Base-by-base conservation (phyloP, 2,888 invertebrate species). In the Gastracanthus pulcherrimus region DNA sequence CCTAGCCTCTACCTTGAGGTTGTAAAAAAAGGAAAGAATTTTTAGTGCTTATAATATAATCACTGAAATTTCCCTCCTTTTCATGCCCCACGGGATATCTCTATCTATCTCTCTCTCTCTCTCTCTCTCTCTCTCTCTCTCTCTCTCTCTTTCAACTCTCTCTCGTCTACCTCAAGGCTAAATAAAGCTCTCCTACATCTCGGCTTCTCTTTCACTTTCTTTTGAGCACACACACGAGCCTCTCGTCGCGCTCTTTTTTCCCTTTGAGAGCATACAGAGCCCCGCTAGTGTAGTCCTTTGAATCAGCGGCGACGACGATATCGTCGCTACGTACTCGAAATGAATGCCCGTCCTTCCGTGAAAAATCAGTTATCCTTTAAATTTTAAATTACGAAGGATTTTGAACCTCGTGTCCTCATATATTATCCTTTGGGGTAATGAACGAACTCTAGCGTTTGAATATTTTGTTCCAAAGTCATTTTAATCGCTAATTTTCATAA, bases 61-160 rank as follows among this genome's bases (percentile, higher is more conserved):
- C 75, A 64, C 75, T 48, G 62, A 64, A 75, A 64, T 75, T 75
- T 75, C 36, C 75, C 36, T 45, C 11, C 36, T 31, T 55, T 26
- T 51, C 55, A 55, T 51, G 34, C 38, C 66, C 29, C 41, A n/a
- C 29, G 76, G 55, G 66, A 9, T 36, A 34, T 55, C 6, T 75
- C 19, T 51, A n/a, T 16, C 55, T n/a, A 1, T 5, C 70, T 45
- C 19, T 23, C n/a, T 45, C 5, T 13, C 45, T 45, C 45, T n/a
- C n/a, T n/a, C n/a, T n/a, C n/a, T n/a, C n/a, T n/a, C n/a, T n/a
- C n/a, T n/a, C n/a, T n/a, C n/a, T n/a, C n/a, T n/a, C n/a, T n/a
- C n/a, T n/a, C n/a, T n/a, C n/a, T n/a, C n/a, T n/a, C n/a, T n/a
- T n/a, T n/a, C n/a, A n/a, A n/a, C n/a, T n/a, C n/a, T n/a, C n/a